These are phyloP conservation scores for Hylaea fasciaria DNA, from an alignment of 2,888 invertebrate species.

Conservation along the genomic window DNA sequence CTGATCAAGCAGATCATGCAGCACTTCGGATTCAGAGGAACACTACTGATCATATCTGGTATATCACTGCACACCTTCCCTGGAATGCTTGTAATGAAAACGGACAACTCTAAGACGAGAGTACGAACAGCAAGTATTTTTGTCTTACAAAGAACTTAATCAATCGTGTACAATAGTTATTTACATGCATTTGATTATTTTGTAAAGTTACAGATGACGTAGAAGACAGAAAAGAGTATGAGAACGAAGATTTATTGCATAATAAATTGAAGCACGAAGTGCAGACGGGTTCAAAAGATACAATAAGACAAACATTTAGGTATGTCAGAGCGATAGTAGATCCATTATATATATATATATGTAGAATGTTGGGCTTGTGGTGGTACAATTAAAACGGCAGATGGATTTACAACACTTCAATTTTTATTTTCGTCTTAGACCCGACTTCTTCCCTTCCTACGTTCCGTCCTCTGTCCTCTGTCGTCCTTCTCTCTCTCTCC, in stretches of 20 bases:
- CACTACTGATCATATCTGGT: constrained; percentile 84
- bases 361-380: too few species aligned
- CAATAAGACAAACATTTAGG: constrained; percentile 23
- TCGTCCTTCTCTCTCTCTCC: too few species aligned
- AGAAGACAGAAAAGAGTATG: constrained; percentile 50
- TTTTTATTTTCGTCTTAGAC: too few species aligned
- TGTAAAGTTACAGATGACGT: constrained; percentile 52
- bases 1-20: constrained; percentile 79
- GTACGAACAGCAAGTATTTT: constrained; percentile 76
- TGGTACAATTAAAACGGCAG: too few species aligned
- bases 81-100: constrained; percentile 85
- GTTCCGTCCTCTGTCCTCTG: too few species aligned
- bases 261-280: constrained; percentile 35
- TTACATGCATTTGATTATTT: constrained; percentile 9
- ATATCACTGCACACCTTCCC: constrained; percentile 85
- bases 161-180: constrained; percentile 29
- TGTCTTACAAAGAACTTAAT: constrained; percentile 30
- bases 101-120: constrained; percentile 45
- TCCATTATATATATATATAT: background rate
- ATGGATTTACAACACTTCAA: too few species aligned
- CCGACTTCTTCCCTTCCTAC: too few species aligned
- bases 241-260: constrained; percentile 58
- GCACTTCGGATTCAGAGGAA: constrained; percentile 86
- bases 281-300: constrained; percentile 15
- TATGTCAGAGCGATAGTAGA: background rate